Conservation (phyloP, 2,888 invertebrate genomes). For the Aspidiotus destructor region DNA sequence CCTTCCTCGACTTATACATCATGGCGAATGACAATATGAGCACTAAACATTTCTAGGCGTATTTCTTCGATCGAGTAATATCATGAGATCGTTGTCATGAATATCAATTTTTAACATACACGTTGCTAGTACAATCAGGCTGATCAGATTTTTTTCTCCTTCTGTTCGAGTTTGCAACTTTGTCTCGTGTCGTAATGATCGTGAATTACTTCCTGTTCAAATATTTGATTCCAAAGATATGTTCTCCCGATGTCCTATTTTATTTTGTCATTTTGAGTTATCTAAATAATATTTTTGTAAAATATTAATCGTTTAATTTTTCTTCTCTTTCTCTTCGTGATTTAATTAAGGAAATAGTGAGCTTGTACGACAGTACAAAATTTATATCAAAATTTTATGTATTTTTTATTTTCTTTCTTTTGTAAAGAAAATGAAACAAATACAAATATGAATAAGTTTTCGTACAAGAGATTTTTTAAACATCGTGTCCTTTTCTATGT, state of each 20-base stretch:
- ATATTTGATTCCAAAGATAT: too few species aligned
- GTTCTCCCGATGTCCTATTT: too few species aligned
- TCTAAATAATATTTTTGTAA: too few species aligned
- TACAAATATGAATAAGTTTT: conserved; percentile 16
- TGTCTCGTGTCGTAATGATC: too few species aligned
- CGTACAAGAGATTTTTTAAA: too few species aligned
- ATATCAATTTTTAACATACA: background rate
- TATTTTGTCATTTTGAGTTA: too few species aligned
- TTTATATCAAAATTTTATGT: conserved; percentile 32
- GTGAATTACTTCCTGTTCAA: too few species aligned
- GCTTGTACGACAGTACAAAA: conserved; percentile 33
- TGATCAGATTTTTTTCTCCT: background rate
- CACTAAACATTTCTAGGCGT: background rate
- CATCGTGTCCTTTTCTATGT: too few species aligned
- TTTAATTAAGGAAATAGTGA: conserved; percentile 31
- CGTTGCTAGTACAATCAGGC: conserved; percentile 9
- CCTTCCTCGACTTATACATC: background rate
- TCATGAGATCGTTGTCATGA: background rate
- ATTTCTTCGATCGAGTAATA: background rate
- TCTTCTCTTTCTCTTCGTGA: conserved; percentile 23
- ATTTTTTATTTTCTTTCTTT: conserved; percentile 12
- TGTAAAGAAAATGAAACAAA: conserved; percentile 18
- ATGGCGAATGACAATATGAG: conserved; percentile 16
- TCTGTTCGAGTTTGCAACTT: background rate
- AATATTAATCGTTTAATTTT: too few species aligned